Base-by-base conservation (phyloP, 1,140 invertebrate genomes). In the Cephus cinctus region DNA sequence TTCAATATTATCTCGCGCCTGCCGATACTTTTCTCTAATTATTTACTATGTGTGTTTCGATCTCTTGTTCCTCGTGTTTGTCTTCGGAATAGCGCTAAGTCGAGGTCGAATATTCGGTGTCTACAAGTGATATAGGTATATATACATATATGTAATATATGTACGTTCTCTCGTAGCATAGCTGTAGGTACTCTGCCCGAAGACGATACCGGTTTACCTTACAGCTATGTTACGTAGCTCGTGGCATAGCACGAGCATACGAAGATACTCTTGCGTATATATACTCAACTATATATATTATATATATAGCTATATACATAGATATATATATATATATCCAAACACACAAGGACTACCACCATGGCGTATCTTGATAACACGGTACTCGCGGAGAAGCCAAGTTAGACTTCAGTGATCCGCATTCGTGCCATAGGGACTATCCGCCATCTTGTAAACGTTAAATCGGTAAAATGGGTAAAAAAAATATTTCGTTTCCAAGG, bases 351-450 rank as follows among this genome's bases (percentile, higher is more conserved):
- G 63, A 64, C 56, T 63, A 64, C 61, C 63, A 59, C 63, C 63
- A 54, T 59, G 59, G 59, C 57, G 55, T 62, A 63, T 68, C 61
- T 66, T 62, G 61, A 65, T 64, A 68, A 64, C 61, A 58, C 65
- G 42, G 45, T 47, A 50, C 58, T 53, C 38, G 35, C 41, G 39
- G 47, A 52, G 44, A 43, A 59, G 50, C 47, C 2, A 22, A 50
- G 31, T 45, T 50, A 57, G 57, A 59, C 47, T 59, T 54, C 63
- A 63, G 65, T 63, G 65, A 63, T 63, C 57, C 64, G 58, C 64
- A 67, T 61, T 57, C 56, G 48, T 44, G 19, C 39, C 35, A n/a
- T n/a, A n/a, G n/a, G n/a, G n/a, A n/a, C n/a, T n/a, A n/a, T n/a
- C n/a, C n/a, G n/a, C n/a, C n/a, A n/a, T n/a, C n/a, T n/a, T n/a